Conservation (phyloP, 2,888 invertebrate genomes). For the Dermolepida albohirtum region DNA sequence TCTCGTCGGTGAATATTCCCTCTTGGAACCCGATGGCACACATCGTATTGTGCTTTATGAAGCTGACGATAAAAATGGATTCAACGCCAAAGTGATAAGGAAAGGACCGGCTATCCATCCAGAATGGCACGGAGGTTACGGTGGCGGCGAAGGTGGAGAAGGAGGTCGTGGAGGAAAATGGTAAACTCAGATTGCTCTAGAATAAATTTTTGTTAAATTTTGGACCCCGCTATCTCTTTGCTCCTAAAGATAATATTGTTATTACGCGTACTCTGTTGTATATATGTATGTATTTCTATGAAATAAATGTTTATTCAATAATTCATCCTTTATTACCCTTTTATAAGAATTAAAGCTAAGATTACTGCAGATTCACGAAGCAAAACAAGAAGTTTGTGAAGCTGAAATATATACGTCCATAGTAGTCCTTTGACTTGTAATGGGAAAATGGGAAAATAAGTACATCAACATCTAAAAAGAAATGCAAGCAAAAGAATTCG, state of each 20-base stretch:
- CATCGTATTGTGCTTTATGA: slow-evolving; percentile 63
- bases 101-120: slow-evolving; percentile 41
- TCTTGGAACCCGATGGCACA: slow-evolving; percentile 65
- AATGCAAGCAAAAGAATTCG: no score
- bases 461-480: no score
- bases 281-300: slow-evolving; percentile 22
- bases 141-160: slow-evolving; percentile 57
- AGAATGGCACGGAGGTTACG: slow-evolving; percentile 1
- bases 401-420: no score
- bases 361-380: no score
- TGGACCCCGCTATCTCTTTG: not conserved
- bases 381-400: no score
- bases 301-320: slow-evolving; percentile 26
- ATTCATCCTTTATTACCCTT: no score
- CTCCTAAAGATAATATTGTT: slow-evolving; percentile 8
- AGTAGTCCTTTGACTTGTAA: no score
- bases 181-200: slow-evolving; percentile 4
- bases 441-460: no score
- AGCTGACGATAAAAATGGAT: slow-evolving; percentile 63
- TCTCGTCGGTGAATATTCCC: slow-evolving; percentile 63
- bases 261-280: slow-evolving; percentile 16
- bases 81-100: slow-evolving; percentile 57
- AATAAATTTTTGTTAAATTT: slow-evolving; percentile 15
- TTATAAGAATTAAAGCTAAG: no score
- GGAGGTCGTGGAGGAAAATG: slow-evolving; percentile 4